Evolutionary conservation across 2,113 vertebrate genomes (phyloP).

Genomic region (Taxidea taxus): DNA sequence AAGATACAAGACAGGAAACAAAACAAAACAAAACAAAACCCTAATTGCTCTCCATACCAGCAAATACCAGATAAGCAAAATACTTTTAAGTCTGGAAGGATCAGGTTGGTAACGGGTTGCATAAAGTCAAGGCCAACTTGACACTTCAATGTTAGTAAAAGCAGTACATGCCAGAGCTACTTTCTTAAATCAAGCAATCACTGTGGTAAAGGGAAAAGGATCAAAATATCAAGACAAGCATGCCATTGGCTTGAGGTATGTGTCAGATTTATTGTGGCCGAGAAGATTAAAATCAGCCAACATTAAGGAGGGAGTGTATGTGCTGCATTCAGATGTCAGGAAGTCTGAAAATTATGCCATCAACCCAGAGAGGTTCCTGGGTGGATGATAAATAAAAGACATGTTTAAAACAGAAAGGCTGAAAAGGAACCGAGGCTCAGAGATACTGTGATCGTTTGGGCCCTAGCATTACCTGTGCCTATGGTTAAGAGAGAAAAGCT

Average conservation of each 20-base stretch:
- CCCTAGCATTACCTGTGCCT: background rate
- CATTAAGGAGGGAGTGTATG: slow-evolving; percentile 42
- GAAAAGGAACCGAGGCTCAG: slow-evolving; percentile 34
- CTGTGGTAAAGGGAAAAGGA: slow-evolving; percentile 58
- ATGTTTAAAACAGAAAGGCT: slow-evolving; percentile 61
- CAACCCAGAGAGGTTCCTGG: slow-evolving; percentile 48
- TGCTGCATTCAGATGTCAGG: slow-evolving; percentile 63
- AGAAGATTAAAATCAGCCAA: slow-evolving; percentile 74
- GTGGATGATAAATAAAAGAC: slow-evolving; percentile 66
- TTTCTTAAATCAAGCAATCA: slow-evolving; percentile 57
- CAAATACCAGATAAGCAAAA: slow-evolving; percentile 42
- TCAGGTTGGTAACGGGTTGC: background rate
- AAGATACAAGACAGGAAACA: background rate
- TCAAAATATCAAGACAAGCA: slow-evolving; percentile 72
- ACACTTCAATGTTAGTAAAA: slow-evolving; percentile 47
- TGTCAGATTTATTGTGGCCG: slow-evolving; percentile 69
- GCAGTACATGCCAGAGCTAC: slow-evolving; percentile 32
- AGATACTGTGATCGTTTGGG: slow-evolving; percentile 4
- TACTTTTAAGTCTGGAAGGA: background rate
- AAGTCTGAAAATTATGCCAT: slow-evolving; percentile 70
- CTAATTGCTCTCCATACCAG: background rate
- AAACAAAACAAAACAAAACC: background rate
- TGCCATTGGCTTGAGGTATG: slow-evolving; percentile 41
- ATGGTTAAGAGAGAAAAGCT: slow-evolving; percentile 10
- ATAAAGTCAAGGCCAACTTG: slow-evolving; percentile 35